Evolutionary conservation across 37 sponge, comb jelly and placozoan genomes (phyloP), one percentile per base, ranked within the genome.

Genomic region (Aplysina aerophoba): DNA sequence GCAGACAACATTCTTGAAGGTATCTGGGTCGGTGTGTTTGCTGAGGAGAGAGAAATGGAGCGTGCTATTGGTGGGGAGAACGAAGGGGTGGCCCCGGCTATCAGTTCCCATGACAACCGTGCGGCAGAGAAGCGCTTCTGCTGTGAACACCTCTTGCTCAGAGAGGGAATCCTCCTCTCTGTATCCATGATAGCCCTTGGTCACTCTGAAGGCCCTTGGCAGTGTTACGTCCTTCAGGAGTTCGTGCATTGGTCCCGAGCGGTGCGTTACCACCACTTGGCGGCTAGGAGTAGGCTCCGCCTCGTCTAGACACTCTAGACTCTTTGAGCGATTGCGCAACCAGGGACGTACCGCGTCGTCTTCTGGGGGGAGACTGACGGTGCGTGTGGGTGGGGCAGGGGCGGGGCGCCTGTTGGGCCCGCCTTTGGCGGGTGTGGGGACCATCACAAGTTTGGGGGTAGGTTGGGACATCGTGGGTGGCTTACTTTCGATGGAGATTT

Each of bases 171-270:
- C 66, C 22, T 65, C 66, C 22, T 65, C 66, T 12, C 22, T 12
- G 66, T 65, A 65, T 11, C 66, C 66, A 11, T 65, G 66, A 30
- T 65, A 65, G 27, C 66, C 66, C 27, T 65, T 65, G 12, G 66
- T 65, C 22, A 65, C 66, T 8, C 66, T 25, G 22, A 65, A 11
- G 11, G 27, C 11, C 27, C 30, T 30, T 11, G 66, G 66, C 20
- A 65, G 22, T 25, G 22, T 65, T 16, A 65, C 6, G 30, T 65
- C 66, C 27, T 8, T 25, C 27, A 65, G 66, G 27, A 65, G 66
- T 8, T 65, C 66, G 12, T 11, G 13, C 22, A 65, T 25, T 30
- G 66, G 66, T 65, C 22, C 27, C 6, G 66, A 65, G 13, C 11
- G 22, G 66, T 65, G 66, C 12, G 66, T 65, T 8, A 65, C 66